These are phyloP conservation scores for Neotragus moschatus DNA, from an alignment of 2,113 vertebrate genomes.

Conservation along the genomic window DNA sequence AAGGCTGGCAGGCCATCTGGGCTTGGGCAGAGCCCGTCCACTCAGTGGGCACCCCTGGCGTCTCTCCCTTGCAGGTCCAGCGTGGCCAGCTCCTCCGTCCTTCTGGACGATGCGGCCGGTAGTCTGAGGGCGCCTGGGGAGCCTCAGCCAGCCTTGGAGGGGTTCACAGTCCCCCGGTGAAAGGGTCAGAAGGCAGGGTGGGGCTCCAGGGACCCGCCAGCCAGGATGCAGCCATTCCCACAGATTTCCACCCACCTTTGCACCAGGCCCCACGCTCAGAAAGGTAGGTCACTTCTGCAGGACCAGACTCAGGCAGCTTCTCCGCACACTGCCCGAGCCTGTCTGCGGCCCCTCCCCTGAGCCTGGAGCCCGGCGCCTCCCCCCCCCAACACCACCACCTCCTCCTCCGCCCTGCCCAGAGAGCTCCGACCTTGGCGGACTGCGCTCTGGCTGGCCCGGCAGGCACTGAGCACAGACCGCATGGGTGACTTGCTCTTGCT, in stretches of 20 bases:
- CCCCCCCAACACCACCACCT: neutral
- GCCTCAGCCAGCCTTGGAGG: no score
- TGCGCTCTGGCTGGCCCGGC: neutral
- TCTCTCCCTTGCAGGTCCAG: neutral
- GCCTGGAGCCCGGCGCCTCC: neutral
- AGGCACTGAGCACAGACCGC: neutral
- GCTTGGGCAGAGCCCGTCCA: neutral
- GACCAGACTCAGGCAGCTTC: no score
- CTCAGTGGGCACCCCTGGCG: neutral
- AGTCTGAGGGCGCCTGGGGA: neutral
- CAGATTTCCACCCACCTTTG: rapidly evolving
- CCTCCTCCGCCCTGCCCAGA: neutral
- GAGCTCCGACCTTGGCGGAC: neutral
- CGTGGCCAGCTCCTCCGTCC: rapidly evolving
- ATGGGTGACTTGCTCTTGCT: neutral
- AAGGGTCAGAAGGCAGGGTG: neutral
- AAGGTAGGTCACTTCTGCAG: neutral
- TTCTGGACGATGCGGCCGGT: rapidly evolving
- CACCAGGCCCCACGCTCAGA: neutral
- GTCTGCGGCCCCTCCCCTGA: neutral
- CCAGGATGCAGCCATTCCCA: rapidly evolving
- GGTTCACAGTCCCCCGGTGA: neutral
- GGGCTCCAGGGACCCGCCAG: neutral
- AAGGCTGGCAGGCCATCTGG: neutral
- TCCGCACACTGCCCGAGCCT: no score